Evolutionary conservation across 2,888 invertebrate genomes (phyloP), one percentile per base, ranked within the genome.

Genomic region (Mamestra brassicae): DNA sequence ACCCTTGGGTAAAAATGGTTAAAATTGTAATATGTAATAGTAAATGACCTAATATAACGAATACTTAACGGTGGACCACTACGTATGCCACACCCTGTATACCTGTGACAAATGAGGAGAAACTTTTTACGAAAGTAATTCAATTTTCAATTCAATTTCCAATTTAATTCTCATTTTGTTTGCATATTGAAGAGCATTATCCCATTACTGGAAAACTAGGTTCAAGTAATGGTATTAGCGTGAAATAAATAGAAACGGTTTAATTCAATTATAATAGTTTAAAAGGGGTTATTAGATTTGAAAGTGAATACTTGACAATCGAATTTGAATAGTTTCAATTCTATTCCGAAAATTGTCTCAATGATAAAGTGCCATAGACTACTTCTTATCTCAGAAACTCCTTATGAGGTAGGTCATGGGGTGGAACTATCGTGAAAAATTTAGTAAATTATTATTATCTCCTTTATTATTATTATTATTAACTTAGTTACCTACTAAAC

Each of bases 241-340:
- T 57, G n/a, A 64, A 55, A 58, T 55, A 57, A 62, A 54, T 66
- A 60, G 38, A 63, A 42, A 34, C 3, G 10, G 36, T 57, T n/a
- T 67, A 38, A 58, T 81, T 67, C 2, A 26, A 57, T 81, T 75
- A 0, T 54, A 42, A 26, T 50, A 58, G n/a, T 54, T 58, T 4
- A 4, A 0, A 36, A 11, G 2, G 0, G 38, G 70, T 50, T 80
- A 61, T 60, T 58, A 26, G 6, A 54, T 63, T 76, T 6, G 2
- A 64, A 4, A 67, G 54, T 42, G 36, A 79, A 72, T 34, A 54
- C 26, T 26, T 26, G 26, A 26, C 17, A 77, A 57, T 50, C 2
- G 34, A 10, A 57, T 34, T 77, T 15, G 2, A 17, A 47, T 11
- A 38, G 26, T 54, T 76, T 15, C 7, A 11, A 65, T 26, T 58